Base-by-base conservation (phyloP, 37 sponge, comb jelly and placozoan species). In the Amphimedon queenslandica region DNA sequence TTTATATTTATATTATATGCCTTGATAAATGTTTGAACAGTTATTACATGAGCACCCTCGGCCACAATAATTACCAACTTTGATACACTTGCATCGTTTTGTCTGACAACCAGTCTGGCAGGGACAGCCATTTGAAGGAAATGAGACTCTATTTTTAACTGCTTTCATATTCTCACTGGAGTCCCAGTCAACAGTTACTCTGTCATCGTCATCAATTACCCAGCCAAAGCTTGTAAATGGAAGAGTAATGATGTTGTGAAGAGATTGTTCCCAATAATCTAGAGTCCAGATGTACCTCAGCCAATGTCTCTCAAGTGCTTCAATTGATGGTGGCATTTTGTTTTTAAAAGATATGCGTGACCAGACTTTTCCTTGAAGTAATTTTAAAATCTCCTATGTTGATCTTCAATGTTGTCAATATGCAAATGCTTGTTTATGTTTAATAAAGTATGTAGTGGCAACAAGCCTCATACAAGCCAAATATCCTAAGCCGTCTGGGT, bases 31-130 rank as follows among this genome's bases (percentile, higher is more conserved):
- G n/a, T n/a, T n/a, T n/a, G n/a, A n/a, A n/a, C n/a, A n/a, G n/a
- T n/a, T n/a, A n/a, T n/a, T 10, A 68, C 69, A 68, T 16, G 38
- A 23, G 39, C 71, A 70, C 25, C 43, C 43, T n/a, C 42, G 71
- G 2, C 51, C 51, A 70, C 71, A 70, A 3, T 23, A 25, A 40
- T 23, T 13, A 21, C 4, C 2, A 4, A 40, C 4, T 3, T 4
- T 28, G 23, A 57, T n/a, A n/a, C 73, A 72, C n/a, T 2, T 28
- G 58, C 73, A 72, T 5, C 11, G 32, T 3, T 4, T 2, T 3
- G 2, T 70, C 42, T 70, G 2, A 6, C 71, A 70, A 70, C 71
- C 71, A 5, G 29, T 29, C 27, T 40, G 36, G 43, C 71, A 70
- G 43, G 28, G 3, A 70, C 71, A 70, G 23, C 71, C 71, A 8